Base-by-base conservation (phyloP, 2,888 invertebrate species). In the Orgyia antiqua region DNA sequence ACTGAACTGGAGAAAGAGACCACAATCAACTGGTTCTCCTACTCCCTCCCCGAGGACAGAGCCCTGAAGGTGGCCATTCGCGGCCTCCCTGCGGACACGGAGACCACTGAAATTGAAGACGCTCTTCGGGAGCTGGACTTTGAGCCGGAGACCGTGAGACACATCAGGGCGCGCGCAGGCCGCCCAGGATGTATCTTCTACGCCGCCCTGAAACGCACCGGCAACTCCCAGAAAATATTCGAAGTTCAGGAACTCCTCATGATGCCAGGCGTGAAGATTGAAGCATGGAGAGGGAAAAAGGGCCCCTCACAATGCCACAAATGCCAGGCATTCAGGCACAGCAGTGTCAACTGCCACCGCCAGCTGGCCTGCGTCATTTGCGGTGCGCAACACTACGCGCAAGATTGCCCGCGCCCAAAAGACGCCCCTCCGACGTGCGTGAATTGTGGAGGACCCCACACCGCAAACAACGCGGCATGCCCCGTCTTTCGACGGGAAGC, bases 401-500 rank as follows among this genome's bases (percentile, higher is more conserved):
- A 18, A 8, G 18, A 18, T 4, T n/a, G n/a, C n/a, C n/a, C n/a
- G n/a, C n/a, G n/a, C n/a, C n/a, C n/a, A n/a, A n/a, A n/a, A n/a
- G n/a, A n/a, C n/a, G n/a, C n/a, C n/a, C n/a, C n/a, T n/a, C n/a
- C n/a, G n/a, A n/a, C n/a, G n/a, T n/a, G n/a, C n/a, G n/a, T n/a
- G n/a, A n/a, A n/a, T n/a, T n/a, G n/a, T n/a, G n/a, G n/a, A n/a
- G n/a, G n/a, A n/a, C 1, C 18, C 4, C 18, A 4, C 4, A 6
- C 18, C 2, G 18, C 18, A 3, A 18, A 18, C 8, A 8, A 18
- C 18, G 18, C 18, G 6, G 18, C 7, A 8, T 18, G 18, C 4
- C 4, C 18, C 2, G 2, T 8, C 4, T 2, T 18, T 3, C 6
- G 4, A 18, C 4, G 1, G 2, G 18, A 18, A 18, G 1, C 83